Evolutionary conservation across 1,140 invertebrate genomes (phyloP).

Genomic region (Drosophila miranda): DNA sequence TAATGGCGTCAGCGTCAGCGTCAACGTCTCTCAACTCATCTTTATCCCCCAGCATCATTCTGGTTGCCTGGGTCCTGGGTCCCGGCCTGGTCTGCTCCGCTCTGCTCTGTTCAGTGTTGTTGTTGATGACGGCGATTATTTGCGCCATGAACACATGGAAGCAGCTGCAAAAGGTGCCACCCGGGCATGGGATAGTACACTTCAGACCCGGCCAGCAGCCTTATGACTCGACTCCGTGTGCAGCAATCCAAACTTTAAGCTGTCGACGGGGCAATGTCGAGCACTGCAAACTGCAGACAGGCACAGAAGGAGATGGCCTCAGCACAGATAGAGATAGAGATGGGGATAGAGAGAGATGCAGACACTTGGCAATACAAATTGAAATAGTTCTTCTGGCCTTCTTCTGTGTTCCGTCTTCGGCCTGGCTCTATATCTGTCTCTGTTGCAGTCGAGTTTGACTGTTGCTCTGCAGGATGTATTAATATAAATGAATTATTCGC

Average conservation of each 20-base stretch:
- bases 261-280: slow-evolving; percentile 56
- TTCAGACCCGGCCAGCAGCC: slow-evolving; percentile 5
- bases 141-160: slow-evolving; percentile 76
- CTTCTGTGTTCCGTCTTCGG: not conserved
- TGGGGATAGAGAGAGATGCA: slow-evolving; percentile 18
- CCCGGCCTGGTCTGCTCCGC: slow-evolving; percentile 10
- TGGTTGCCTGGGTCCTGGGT: not conserved
- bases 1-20: slow-evolving; percentile 66
- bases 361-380: slow-evolving; percentile 61
- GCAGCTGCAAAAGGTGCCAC: slow-evolving; percentile 67
- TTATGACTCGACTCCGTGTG: slow-evolving; percentile 50
- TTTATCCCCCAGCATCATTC: slow-evolving; percentile 14
- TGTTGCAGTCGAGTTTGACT: slow-evolving; percentile 32
- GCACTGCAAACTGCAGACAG: slow-evolving; percentile 38
- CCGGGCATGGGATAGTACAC: not conserved
- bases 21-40: slow-evolving; percentile 68
- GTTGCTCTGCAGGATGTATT: slow-evolving; percentile 54
- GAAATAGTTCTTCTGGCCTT: slow-evolving; percentile 47
- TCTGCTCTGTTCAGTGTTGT: slow-evolving; percentile 45
- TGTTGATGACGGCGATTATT: slow-evolving; percentile 76
- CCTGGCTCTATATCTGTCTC: slow-evolving; percentile 1
- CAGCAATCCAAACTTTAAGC: slow-evolving; percentile 73
- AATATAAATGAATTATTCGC: slow-evolving; percentile 74
- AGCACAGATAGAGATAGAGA: not conserved
- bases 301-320: not conserved